phyloP scores from a whole-genome alignment of 2,113 vertebrate species.

The Neofelis nebulosa region DNA sequence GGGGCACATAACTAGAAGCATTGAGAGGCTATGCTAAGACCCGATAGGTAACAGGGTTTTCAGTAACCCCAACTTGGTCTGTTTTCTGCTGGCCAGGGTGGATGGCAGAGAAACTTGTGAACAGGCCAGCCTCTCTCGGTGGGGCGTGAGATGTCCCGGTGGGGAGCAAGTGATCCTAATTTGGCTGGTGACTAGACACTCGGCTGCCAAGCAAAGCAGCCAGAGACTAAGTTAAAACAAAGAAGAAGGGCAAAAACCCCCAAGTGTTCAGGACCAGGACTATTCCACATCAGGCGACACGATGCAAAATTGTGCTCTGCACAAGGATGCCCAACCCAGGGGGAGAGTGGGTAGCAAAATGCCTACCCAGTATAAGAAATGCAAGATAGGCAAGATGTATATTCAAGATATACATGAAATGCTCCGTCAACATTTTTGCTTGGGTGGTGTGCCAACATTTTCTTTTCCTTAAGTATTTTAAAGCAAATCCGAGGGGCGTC shows the following conservation, averaged over 20 bases:
- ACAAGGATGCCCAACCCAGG: neutral
- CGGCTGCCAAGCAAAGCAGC: constrained; percentile 53
- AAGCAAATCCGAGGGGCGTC: neutral
- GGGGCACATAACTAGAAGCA: neutral
- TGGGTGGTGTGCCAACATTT: neutral
- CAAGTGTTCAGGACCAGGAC: neutral
- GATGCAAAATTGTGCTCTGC: neutral
- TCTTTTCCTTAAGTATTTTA: neutral
- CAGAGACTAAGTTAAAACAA: neutral
- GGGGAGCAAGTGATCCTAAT: constrained; percentile 40
- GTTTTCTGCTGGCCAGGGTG: neutral
- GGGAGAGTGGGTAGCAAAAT: neutral
- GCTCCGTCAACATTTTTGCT: neutral
- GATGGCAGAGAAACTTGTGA: constrained; percentile 32
- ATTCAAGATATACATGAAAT: neutral
- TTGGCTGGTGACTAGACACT: constrained; percentile 59
- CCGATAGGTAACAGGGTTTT: constrained; percentile 20
- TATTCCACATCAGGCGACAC: neutral
- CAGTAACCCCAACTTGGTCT: constrained; percentile 24
- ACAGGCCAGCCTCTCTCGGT: constrained; percentile 28
- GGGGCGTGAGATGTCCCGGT: neutral
- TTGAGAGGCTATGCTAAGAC: neutral
- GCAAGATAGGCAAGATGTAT: no score
- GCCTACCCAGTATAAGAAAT: no score
- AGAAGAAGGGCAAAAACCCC: no score